Evolutionary conservation across 1,140 invertebrate species (phyloP).

Genomic region (Agrilus planipennis): DNA sequence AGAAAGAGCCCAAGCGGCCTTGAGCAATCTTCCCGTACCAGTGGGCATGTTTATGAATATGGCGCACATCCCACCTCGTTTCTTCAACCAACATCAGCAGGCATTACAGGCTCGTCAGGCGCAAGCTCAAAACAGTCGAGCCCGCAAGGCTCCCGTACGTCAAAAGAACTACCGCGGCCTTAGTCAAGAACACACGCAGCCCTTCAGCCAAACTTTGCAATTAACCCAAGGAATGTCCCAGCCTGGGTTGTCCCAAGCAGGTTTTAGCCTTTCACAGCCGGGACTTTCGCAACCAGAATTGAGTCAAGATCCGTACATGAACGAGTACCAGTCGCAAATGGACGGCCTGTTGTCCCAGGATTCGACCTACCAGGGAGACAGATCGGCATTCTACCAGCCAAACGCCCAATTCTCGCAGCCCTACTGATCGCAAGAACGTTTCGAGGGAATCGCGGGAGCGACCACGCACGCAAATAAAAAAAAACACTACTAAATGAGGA

Average conservation of each 20-base stretch:
- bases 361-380: constrained; percentile 75
- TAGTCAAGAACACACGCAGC: constrained; percentile 45
- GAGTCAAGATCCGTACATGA: constrained; percentile 77
- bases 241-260: constrained; percentile 57
- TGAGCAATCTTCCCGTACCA: constrained; percentile 75
- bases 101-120: constrained; percentile 46
- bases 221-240: constrained; percentile 57
- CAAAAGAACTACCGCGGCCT: constrained; percentile 23
- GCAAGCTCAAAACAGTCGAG: constrained; percentile 30
- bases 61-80: constrained; percentile 75
- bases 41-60: constrained; percentile 94
- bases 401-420: constrained; percentile 46
- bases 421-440: constrained; percentile 27
- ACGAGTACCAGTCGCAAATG: constrained; percentile 87
- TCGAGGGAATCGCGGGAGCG: constrained; percentile 29
- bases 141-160: constrained; percentile 22
- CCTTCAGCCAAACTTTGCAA: constrained; percentile 47
- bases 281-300: constrained; percentile 69
- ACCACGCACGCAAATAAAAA: too few species aligned
- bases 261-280: constrained; percentile 48
- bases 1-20: constrained; percentile 64
- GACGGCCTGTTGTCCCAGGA: constrained; percentile 91
- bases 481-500: constrained; percentile 17
- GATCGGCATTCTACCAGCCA: constrained; percentile 55
- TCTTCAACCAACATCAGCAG: constrained; percentile 74